Evolutionary conservation across 2,888 invertebrate genomes (phyloP).

Genomic region (Lamellibrachia columna): DNA sequence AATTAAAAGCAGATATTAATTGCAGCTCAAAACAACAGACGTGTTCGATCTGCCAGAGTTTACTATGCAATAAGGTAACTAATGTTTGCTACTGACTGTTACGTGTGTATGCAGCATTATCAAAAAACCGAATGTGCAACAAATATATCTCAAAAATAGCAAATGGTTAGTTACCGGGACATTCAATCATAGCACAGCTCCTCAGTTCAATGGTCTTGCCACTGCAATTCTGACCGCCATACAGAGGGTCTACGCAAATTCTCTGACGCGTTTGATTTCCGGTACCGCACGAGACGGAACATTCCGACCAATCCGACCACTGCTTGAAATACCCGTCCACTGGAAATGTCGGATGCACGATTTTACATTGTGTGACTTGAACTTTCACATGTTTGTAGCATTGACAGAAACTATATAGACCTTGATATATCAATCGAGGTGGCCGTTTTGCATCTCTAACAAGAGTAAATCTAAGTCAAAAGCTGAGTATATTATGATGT

Average conservation of each 20-base stretch:
- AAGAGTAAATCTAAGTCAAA: background rate
- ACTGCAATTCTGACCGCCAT: conserved; percentile 18
- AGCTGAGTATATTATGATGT: background rate
- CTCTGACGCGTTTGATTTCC: conserved; percentile 17
- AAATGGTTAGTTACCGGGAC: background rate
- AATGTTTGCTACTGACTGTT: too few relatives aligned
- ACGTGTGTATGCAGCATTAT: too few relatives aligned
- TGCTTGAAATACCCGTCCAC: conserved; percentile 21
- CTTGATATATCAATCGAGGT: background rate
- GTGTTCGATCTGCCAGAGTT: background rate
- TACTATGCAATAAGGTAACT: background rate
- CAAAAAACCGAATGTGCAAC: background rate
- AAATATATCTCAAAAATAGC: background rate
- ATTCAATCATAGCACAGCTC: conserved; percentile 2
- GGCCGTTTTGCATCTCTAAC: background rate
- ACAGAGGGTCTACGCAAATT: conserved; percentile 2
- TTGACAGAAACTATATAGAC: background rate
- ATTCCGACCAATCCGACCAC: conserved; percentile 22
- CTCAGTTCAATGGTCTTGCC: background rate
- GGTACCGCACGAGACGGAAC: conserved; percentile 18
- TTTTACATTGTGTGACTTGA: background rate
- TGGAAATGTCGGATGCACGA: conserved; percentile 8
- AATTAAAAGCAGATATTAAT: background rate
- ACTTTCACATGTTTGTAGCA: background rate
- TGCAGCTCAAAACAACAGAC: background rate